phyloP scores from a whole-genome alignment of 2,888 invertebrate species.

The Tetramorium bicarinatum region DNA sequence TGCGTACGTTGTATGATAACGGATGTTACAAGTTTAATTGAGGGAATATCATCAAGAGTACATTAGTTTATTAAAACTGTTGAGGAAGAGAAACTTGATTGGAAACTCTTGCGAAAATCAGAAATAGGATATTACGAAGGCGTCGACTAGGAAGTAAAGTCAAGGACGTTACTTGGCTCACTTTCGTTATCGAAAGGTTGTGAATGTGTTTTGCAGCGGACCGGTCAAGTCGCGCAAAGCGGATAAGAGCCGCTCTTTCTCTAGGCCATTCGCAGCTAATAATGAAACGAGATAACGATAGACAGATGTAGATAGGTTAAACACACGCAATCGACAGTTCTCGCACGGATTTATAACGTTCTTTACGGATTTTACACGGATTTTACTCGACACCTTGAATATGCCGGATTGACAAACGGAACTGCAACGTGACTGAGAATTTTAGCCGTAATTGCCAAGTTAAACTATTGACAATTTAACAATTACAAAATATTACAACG shows the following conservation, averaged over 20 bases:
- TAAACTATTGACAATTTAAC: neutral
- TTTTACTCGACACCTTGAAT: slow-evolving; percentile 2
- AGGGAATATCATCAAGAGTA: neutral
- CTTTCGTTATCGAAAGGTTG: slow-evolving; percentile 51
- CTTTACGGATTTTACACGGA: neutral
- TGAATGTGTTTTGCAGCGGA: slow-evolving; percentile 5
- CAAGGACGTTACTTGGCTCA: slow-evolving; percentile 52
- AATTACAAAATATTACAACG: too few relatives aligned
- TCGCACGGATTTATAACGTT: slow-evolving; percentile 14
- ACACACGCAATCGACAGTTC: slow-evolving; percentile 6
- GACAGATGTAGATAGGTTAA: slow-evolving; percentile 46
- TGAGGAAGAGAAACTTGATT: slow-evolving; percentile 14
- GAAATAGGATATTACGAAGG: neutral
- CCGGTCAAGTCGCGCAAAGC: slow-evolving; percentile 33
- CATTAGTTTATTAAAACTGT: neutral
- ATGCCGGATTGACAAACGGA: neutral
- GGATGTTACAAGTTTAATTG: slow-evolving; percentile 6
- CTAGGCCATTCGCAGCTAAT: slow-evolving; percentile 51
- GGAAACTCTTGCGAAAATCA: slow-evolving; percentile 23
- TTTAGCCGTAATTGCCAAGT: neutral
- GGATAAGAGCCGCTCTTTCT: slow-evolving; percentile 60
- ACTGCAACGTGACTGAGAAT: neutral
- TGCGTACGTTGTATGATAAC: neutral
- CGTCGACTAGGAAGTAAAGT: slow-evolving; percentile 39
- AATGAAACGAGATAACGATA: slow-evolving; percentile 9